A percentile compares a stretch with the other conserved stretches of the same genome.
Evolutionary conservation across 2,888 invertebrate genomes (phyloP).

Genomic region (Nomada flava): DNA sequence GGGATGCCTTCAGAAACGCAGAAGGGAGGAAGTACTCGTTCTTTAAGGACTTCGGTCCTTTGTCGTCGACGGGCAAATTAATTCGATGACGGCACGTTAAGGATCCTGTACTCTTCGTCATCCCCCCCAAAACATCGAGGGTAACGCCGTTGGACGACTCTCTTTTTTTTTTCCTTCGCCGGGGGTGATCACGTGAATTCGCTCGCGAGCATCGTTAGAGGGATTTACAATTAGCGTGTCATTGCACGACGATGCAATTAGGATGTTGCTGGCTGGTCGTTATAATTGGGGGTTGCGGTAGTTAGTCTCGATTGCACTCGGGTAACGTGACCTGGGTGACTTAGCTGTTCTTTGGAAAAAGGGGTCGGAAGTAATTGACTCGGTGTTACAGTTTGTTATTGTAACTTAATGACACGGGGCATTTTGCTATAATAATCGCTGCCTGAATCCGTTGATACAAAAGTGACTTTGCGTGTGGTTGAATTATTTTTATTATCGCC

Average conservation of each 20-base stretch:
- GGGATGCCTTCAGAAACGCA: constrained; percentile 13
- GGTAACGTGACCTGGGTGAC: constrained; percentile 15
- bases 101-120: constrained; percentile 51
- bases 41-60: constrained; percentile 67
- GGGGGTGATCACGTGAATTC: constrained; percentile 58
- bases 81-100: constrained; percentile 71
- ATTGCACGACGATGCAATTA: constrained; percentile 57
- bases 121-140: constrained; percentile 27
- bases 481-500: too few relatives aligned
- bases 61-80: constrained; percentile 72
- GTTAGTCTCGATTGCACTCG: constrained; percentile 41
- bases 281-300: constrained; percentile 48
- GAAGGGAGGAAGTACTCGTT: constrained; percentile 52
- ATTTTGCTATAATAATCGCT: background rate
- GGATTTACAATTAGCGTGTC: constrained; percentile 65
- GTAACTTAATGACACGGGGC: background rate
- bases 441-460: background rate
- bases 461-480: too few relatives aligned
- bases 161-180: constrained; percentile 23
- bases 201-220: constrained; percentile 56
- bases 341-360: background rate
- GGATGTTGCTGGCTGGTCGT: constrained; percentile 47
- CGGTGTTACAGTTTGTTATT: constrained; percentile 1
- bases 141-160: constrained; percentile 28
- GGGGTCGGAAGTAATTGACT: constrained; percentile 16